Percentiles rank a stretch among this genome's conserved stretches.
Evolutionary conservation across 2,888 invertebrate species (phyloP).

Genomic region (Ametastegia equiseti): DNA sequence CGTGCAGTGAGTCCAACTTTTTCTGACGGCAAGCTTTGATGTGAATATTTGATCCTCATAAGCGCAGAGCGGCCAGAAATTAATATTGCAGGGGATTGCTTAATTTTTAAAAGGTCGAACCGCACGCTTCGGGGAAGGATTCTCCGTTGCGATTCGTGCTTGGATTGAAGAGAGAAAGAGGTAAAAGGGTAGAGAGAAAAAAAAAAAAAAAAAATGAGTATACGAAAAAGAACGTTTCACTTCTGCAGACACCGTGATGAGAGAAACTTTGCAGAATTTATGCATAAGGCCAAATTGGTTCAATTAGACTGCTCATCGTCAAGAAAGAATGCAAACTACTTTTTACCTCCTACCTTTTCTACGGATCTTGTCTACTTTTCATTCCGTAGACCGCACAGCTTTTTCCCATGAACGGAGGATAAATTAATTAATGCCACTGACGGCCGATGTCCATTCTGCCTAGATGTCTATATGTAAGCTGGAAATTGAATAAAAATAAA

Average conservation of each 20-base stretch:
- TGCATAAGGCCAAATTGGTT: constrained; percentile 32
- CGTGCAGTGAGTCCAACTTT: background rate
- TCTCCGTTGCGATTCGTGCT: background rate
- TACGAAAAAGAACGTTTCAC: background rate
- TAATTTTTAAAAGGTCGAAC: constrained; percentile 7
- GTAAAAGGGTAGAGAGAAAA: background rate
- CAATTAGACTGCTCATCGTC: constrained; percentile 38
- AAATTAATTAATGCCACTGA: background rate
- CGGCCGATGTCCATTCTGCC: background rate
- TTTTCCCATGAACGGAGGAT: background rate
- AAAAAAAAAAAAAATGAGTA: background rate
- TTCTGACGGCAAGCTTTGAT: background rate
- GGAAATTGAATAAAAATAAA: constrained; percentile 6
- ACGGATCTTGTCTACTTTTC: background rate
- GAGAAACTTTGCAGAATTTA: constrained; percentile 23
- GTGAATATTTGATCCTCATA: constrained; percentile 29
- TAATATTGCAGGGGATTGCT: background rate
- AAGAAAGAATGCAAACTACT: constrained; percentile 17
- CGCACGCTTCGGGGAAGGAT: constrained; percentile 7
- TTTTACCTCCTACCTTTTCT: background rate
- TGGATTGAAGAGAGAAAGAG: constrained; percentile 5
- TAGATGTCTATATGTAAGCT: background rate
- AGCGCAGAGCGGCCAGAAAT: constrained; percentile 4
- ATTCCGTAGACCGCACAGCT: background rate
- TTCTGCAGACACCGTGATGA: constrained; percentile 22